A percentile compares a stretch with the other conserved stretches of the same genome.
phyloP scores from a whole-genome alignment of 2,888 invertebrate genomes.

The Phrixothrix hirtus region DNA sequence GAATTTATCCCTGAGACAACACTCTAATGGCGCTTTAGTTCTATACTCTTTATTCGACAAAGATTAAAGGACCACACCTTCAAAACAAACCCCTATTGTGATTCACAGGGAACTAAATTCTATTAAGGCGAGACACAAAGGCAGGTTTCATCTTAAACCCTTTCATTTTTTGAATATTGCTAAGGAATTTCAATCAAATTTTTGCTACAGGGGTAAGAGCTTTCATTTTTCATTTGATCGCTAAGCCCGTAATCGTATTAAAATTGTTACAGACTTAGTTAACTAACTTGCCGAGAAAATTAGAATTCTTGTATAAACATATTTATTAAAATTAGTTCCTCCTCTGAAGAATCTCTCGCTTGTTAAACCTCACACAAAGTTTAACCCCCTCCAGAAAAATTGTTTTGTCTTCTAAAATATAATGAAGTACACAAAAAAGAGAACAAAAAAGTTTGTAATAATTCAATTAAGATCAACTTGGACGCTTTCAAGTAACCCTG shows the following conservation, averaged over 20 bases:
- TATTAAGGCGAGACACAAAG: conserved; percentile 17
- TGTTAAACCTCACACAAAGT: conserved; percentile 14
- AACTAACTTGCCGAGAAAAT: conserved; percentile 27
- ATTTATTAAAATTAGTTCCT: conserved; percentile 32
- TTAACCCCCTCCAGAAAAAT: conserved; percentile 21
- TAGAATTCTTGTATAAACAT: conserved; percentile 28
- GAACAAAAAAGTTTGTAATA: conserved; percentile 29
- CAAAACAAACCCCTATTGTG: conserved; percentile 16
- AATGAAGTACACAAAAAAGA: conserved; percentile 27
- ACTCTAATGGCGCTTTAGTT: conserved; percentile 25
- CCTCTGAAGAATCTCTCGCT: conserved; percentile 18
- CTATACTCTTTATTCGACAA: conserved; percentile 8
- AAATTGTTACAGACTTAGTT: conserved; percentile 25
- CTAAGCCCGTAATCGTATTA: conserved; percentile 25
- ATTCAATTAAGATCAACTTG: conserved; percentile 34
- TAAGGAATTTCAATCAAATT: conserved; percentile 2
- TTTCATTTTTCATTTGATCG: conserved; percentile 22
- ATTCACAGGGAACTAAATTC: conserved; percentile 22
- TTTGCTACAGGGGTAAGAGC: conserved; percentile 4
- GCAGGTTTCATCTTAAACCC: conserved; percentile 12
- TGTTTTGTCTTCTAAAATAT: conserved; percentile 24
- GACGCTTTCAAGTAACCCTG: conserved; percentile 22
- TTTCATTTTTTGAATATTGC: conserved; percentile 1
- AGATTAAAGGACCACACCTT: conserved; percentile 11
- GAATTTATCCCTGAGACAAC: conserved; percentile 20